Conservation (phyloP, 2,113 vertebrate species). For the Trematocara marginatum region DNA sequence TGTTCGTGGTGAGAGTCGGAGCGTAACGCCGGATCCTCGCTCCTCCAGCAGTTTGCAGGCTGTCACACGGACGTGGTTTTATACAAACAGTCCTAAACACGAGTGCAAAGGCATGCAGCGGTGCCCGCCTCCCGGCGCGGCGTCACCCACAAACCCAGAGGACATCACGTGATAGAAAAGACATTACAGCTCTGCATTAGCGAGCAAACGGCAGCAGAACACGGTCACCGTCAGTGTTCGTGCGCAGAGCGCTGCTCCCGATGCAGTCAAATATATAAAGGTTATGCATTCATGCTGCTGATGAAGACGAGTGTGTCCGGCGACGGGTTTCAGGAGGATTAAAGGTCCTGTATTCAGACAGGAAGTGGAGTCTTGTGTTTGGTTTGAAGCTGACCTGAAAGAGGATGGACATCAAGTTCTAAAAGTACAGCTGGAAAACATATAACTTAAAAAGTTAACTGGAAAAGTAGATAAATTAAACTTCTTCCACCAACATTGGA, state of each 20-base stretch:
- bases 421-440: neutral
- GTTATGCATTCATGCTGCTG: neutral
- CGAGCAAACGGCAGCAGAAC: neutral
- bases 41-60: neutral
- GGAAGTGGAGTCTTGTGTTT: neutral
- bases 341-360: slow-evolving; percentile 14
- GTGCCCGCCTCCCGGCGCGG: neutral
- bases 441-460: no score
- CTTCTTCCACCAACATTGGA: neutral
- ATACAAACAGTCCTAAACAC: neutral
- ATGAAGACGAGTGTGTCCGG: neutral
- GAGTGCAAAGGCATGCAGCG: neutral
- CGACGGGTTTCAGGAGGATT: neutral
- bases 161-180: neutral
- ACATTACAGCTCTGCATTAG: neutral
- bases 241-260: neutral
- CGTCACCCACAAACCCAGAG: neutral
- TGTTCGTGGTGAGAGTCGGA: neutral
- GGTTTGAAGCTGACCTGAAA: neutral
- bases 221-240: neutral
- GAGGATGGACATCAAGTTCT: neutral
- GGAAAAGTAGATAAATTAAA: neutral
- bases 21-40: neutral
- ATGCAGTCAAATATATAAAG: neutral
- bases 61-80: neutral